A percentile compares a stretch with the other conserved stretches of the same genome.
Evolutionary conservation across 2,888 invertebrate species (phyloP).

Genomic region (Acrocyrtus sp.): DNA sequence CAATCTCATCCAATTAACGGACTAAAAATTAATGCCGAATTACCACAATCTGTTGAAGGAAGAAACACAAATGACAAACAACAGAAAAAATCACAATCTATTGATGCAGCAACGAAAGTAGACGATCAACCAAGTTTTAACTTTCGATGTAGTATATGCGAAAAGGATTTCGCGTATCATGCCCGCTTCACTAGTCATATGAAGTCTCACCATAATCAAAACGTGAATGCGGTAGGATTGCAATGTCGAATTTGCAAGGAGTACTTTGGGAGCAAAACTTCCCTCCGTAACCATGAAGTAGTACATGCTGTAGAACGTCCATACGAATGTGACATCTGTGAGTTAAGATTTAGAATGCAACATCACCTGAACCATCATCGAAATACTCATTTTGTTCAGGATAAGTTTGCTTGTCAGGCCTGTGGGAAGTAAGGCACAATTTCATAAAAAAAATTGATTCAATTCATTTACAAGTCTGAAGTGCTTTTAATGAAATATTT

Average conservation of each 20-base stretch:
- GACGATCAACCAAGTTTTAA: too few relatives aligned
- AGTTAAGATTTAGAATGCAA: background rate
- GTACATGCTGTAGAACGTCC: background rate
- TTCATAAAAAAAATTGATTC: too few relatives aligned
- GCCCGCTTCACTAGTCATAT: background rate
- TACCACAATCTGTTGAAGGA: too few relatives aligned
- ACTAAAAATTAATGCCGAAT: too few relatives aligned
- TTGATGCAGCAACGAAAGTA: too few relatives aligned
- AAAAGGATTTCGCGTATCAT: too few relatives aligned
- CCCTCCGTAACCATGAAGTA: background rate
- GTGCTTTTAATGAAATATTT: too few relatives aligned
- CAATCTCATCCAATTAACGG: too few relatives aligned
- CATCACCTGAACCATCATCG: slow-evolving; percentile 1
- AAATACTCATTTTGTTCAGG: background rate
- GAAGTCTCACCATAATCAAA: background rate
- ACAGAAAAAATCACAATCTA: too few relatives aligned
- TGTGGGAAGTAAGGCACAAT: slow-evolving; percentile 7
- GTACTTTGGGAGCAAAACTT: background rate
- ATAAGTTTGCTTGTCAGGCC: background rate
- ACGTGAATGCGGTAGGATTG: background rate
- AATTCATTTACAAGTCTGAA: too few relatives aligned
- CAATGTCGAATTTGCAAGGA: background rate
- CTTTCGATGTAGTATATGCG: too few relatives aligned
- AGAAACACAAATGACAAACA: too few relatives aligned
- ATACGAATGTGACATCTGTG: background rate